Evolutionary conservation across 2,797 vertebrate species (phyloP).

Genomic region (Nyctibius grandis): DNA sequence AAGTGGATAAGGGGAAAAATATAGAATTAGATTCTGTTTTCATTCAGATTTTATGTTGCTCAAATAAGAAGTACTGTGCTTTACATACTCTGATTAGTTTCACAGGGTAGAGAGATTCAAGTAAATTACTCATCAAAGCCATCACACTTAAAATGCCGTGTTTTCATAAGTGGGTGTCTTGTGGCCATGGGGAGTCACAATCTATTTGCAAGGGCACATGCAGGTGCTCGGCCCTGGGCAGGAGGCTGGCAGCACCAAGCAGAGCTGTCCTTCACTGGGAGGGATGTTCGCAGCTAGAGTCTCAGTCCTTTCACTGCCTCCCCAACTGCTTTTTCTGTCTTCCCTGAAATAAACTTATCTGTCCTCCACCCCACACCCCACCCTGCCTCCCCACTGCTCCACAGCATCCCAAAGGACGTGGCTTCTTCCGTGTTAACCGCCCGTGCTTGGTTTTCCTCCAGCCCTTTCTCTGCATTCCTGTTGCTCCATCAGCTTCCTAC

Average conservation of each 20-base stretch:
- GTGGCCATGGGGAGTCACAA: not conserved
- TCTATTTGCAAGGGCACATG: not conserved
- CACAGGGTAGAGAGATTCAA: not conserved
- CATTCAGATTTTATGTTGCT: not conserved
- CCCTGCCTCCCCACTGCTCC: not conserved
- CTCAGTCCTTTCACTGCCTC: not conserved
- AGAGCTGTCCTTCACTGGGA: not conserved
- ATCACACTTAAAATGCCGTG: not conserved
- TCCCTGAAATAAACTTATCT: not conserved
- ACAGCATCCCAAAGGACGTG: not conserved
- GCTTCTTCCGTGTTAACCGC: not conserved
- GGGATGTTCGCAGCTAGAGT: not conserved
- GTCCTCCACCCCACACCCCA: not conserved
- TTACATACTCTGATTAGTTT: not conserved
- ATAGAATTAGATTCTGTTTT: conserved; percentile 2
- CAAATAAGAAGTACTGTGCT: not conserved
- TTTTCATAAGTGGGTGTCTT: not conserved
- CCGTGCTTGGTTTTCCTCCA: not conserved
- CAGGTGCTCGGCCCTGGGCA: not conserved
- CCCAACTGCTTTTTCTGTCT: not conserved
- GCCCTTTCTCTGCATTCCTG: not conserved
- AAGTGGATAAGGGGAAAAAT: not conserved
- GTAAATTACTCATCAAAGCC: not conserved
- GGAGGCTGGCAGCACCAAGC: not conserved
- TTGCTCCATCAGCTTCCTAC: not conserved